phyloP scores from a whole-genome alignment of 2,888 invertebrate genomes.

The Zaprionus lineosus region DNA sequence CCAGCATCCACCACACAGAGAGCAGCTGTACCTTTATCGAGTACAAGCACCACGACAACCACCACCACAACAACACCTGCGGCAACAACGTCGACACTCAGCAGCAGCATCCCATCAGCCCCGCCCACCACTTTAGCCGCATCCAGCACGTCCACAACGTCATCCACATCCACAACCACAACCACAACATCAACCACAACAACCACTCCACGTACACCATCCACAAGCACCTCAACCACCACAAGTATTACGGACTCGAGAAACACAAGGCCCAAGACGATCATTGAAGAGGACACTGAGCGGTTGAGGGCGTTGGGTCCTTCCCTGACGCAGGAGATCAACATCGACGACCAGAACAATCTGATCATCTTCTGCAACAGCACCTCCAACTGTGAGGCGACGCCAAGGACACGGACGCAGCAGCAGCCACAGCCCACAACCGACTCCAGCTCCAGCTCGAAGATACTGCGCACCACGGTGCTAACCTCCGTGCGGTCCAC shows the following conservation, averaged over 20 bases:
- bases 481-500: slow-evolving; percentile 83
- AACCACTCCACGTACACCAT: slow-evolving; percentile 23
- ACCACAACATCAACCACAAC: slow-evolving; percentile 26
- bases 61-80: slow-evolving; percentile 20
- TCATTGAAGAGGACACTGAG: slow-evolving; percentile 75
- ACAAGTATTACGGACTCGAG: slow-evolving; percentile 9
- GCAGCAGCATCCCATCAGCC: slow-evolving; percentile 16
- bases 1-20: slow-evolving; percentile 7
- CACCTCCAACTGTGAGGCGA: slow-evolving; percentile 78
- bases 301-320: slow-evolving; percentile 74
- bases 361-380: slow-evolving; percentile 81
- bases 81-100: slow-evolving; percentile 17
- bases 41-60: slow-evolving; percentile 7
- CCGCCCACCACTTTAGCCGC: slow-evolving; percentile 10
- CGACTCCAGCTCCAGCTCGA: slow-evolving; percentile 82
- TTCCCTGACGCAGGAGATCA: slow-evolving; percentile 72
- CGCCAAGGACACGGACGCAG: slow-evolving; percentile 60
- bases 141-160: slow-evolving; percentile 11
- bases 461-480: slow-evolving; percentile 84
- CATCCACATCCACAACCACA: slow-evolving; percentile 22
- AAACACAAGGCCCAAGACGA: slow-evolving; percentile 41
- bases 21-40: slow-evolving; percentile 4
- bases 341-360: slow-evolving; percentile 80
- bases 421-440: too few relatives aligned
- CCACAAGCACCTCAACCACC: slow-evolving; percentile 25